phyloP scores from a whole-genome alignment of 2,113 vertebrate species.

The Scytalopus superciliaris region DNA sequence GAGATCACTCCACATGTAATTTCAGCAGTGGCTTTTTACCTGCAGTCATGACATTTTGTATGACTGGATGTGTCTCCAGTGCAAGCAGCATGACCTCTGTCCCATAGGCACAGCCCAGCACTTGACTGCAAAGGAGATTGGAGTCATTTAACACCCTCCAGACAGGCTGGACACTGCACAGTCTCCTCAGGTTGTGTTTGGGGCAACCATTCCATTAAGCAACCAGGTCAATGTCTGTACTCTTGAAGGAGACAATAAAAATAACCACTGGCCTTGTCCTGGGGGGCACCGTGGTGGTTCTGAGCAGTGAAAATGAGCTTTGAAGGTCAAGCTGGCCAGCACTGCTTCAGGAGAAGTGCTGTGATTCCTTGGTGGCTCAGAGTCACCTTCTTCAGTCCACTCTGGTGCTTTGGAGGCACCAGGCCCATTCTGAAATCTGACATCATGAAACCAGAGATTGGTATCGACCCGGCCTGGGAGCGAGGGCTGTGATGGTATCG shows the following conservation, averaged over 20 bases:
- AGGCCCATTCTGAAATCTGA: conserved; percentile 6
- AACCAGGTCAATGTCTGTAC: neutral
- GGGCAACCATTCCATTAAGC: neutral
- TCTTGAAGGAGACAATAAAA: neutral
- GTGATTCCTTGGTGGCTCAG: neutral
- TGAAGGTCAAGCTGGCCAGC: conserved; percentile 21
- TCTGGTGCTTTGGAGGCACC: neutral
- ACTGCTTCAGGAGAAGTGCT: neutral
- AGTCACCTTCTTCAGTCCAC: neutral
- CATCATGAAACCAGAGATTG: neutral
- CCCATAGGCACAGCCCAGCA: neutral
- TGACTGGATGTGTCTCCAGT: neutral
- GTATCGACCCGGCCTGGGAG: neutral
- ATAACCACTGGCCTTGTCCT: neutral
- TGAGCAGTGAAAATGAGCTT: neutral
- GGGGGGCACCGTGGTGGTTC: neutral
- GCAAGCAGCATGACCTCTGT: neutral
- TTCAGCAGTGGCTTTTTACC: neutral
- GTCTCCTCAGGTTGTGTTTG: neutral
- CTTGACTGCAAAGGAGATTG: neutral
- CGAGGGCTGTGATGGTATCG: neutral
- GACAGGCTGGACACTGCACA: neutral
- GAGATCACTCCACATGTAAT: neutral
- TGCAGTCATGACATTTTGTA: accelerated
- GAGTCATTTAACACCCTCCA: neutral